Evolutionary conservation across 2,113 vertebrate genomes (phyloP).

Genomic region (Oryzias melastigma): DNA sequence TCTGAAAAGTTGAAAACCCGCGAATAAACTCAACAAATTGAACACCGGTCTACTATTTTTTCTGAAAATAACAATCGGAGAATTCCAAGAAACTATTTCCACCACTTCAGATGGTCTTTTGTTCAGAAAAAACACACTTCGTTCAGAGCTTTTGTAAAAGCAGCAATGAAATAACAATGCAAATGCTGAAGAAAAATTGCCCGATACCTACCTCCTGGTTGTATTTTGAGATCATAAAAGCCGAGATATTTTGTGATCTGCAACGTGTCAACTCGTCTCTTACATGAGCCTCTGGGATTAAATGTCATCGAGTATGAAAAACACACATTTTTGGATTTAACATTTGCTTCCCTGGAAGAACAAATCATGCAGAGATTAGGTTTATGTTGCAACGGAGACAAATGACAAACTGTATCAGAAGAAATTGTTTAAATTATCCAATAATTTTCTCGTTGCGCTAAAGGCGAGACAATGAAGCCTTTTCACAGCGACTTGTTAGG

Average conservation of each 20-base stretch:
- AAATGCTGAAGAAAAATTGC: not conserved
- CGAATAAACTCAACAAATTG: not conserved
- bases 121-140: no score
- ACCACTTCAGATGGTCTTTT: no score
- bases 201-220: not conserved
- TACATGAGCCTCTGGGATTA: not conserved
- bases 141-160: no score
- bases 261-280: constrained; percentile 31
- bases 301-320: constrained; percentile 35
- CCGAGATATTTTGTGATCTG: constrained; percentile 13
- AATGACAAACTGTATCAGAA: constrained; percentile 2
- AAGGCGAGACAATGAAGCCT: constrained; percentile 2
- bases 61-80: no score
- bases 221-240: constrained; percentile 3
- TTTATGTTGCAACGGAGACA: constrained; percentile 1
- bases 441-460: constrained; percentile 14
- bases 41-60: no score
- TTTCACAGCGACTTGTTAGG: constrained; percentile 15
- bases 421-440: constrained; percentile 17
- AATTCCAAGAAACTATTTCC: no score
- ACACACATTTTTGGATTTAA: constrained; percentile 5
- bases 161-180: not conserved
- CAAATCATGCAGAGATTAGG: constrained; percentile 2
- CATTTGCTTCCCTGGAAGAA: constrained; percentile 23
- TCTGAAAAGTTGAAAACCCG: not conserved